Evolutionary conservation across 2,113 vertebrate species (phyloP).

Genomic region (Elaphurus davidianus): DNA sequence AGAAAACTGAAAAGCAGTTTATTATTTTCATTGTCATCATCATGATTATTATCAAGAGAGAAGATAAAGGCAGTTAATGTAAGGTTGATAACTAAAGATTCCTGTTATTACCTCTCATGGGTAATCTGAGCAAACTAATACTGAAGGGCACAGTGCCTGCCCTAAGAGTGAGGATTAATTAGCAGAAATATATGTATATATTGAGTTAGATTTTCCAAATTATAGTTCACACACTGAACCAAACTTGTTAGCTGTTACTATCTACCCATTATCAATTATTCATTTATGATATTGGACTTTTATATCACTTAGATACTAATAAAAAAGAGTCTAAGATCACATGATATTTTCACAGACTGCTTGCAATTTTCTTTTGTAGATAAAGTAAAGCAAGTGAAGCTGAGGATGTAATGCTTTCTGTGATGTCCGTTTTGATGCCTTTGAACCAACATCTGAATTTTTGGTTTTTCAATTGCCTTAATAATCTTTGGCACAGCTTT

Average conservation of each 20-base stretch:
- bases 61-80: not conserved
- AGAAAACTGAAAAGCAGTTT: not conserved
- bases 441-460: not conserved
- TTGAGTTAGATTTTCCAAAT: not conserved
- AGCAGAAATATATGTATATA: not conserved
- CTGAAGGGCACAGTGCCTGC: fast-evolving
- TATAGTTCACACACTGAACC: not conserved
- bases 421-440: not conserved
- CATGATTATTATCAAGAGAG: not conserved
- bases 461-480: not conserved
- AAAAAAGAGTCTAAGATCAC: not conserved
- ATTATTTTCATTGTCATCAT: not conserved
- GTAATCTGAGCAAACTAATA: not conserved
- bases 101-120: not conserved
- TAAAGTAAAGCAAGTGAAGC: not conserved
- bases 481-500: not conserved
- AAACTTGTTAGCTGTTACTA: not conserved
- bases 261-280: not conserved
- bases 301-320: not conserved
- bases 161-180: not conserved
- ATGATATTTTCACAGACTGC: not conserved
- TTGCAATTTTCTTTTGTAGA: not conserved
- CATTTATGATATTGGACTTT: not conserved
- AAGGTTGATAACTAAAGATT: not conserved
- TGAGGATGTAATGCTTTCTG: not conserved